phyloP scores from a whole-genome alignment of 1,140 invertebrate species.

The Drosophila sechellia region DNA sequence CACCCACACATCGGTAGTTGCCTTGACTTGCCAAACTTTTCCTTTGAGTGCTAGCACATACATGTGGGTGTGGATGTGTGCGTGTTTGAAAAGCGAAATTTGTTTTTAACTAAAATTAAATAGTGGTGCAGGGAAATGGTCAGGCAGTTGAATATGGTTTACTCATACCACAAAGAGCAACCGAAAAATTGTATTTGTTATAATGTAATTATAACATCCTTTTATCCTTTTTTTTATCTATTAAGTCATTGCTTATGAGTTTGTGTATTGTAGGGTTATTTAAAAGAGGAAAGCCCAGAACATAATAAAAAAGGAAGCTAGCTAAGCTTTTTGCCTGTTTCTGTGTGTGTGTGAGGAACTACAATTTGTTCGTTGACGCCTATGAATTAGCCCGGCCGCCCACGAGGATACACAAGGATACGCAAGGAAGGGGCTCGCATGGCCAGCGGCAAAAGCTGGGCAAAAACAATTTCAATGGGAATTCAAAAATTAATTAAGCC shows the following conservation, averaged over 20 bases:
- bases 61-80: conserved; percentile 14
- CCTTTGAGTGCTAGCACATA: conserved; percentile 13
- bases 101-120: conserved; percentile 45
- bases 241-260: no score
- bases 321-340: conserved; percentile 20
- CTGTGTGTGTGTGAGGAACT: conserved; percentile 54
- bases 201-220: neutral
- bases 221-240: no score
- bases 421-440: conserved; percentile 10
- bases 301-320: conserved; percentile 18
- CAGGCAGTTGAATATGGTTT: neutral
- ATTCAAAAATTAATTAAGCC: conserved; percentile 79
- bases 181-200: no score
- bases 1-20: conserved; percentile 31
- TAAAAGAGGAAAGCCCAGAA: neutral
- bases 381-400: conserved; percentile 64
- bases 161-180: neutral
- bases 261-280: conserved; percentile 21
- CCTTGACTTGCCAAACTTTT: conserved; percentile 60
- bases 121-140: neutral
- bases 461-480: conserved; percentile 77
- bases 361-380: conserved; percentile 76
- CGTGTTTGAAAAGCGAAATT: conserved; percentile 66
- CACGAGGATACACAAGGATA: conserved; percentile 32
- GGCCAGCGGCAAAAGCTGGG: conserved; percentile 49